Evolutionary conservation across 2,113 vertebrate species (phyloP).

Genomic region (Poeciliopsis prolifica): DNA sequence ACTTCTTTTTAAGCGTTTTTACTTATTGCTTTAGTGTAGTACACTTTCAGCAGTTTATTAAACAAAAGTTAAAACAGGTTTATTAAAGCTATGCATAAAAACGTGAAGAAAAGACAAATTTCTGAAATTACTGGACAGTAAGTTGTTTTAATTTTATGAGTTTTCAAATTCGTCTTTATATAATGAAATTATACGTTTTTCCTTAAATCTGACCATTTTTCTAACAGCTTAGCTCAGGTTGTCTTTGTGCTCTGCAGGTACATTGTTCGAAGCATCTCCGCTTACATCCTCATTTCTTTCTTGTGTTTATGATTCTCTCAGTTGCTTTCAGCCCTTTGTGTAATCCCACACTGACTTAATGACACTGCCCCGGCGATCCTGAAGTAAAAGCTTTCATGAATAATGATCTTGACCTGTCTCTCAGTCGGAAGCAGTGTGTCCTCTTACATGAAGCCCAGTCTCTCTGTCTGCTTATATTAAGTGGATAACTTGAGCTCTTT

Average conservation of each 20-base stretch:
- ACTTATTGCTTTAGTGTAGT: not conserved
- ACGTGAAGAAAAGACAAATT: not conserved
- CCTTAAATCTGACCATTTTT: not conserved
- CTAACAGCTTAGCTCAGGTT: not conserved
- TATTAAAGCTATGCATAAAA: not conserved
- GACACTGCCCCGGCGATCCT: not conserved
- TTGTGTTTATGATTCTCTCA: not conserved
- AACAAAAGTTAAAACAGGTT: not conserved
- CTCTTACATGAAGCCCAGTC: not conserved
- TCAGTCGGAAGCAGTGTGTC: not conserved
- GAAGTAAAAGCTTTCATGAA: not conserved
- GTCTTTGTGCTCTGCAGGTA: not conserved
- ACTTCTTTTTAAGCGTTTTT: not conserved
- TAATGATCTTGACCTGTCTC: not conserved
- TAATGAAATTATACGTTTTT: not conserved
- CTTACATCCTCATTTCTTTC: not conserved
- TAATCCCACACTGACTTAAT: constrained; percentile 13
- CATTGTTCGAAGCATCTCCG: not conserved
- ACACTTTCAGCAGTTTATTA: too few relatives aligned
- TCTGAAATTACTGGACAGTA: not conserved
- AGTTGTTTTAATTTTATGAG: not conserved
- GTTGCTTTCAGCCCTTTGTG: not conserved
- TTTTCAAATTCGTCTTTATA: not conserved
- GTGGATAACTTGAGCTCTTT: not conserved
- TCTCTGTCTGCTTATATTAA: not conserved